Evolutionary conservation across 2,113 vertebrate species (phyloP).

Genomic region (Triplophysa tibetana): DNA sequence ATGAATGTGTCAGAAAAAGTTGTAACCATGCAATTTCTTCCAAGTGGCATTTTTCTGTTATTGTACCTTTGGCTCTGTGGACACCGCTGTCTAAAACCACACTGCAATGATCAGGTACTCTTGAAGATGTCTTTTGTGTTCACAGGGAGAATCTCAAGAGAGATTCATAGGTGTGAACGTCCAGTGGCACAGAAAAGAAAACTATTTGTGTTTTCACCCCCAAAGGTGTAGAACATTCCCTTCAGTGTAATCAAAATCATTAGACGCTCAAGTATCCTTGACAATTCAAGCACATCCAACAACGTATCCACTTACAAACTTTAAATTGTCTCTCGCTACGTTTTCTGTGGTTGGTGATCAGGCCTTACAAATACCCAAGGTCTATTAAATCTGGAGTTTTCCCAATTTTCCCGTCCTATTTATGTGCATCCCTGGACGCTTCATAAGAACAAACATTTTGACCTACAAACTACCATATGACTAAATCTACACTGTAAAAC

Average conservation of each 20-base stretch:
- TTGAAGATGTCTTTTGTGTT: background rate
- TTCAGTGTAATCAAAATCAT: background rate
- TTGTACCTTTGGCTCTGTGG: too few species aligned
- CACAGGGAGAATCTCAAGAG: background rate
- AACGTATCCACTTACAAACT: too few species aligned
- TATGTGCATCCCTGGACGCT: background rate
- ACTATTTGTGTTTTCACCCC: background rate
- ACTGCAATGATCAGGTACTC: background rate
- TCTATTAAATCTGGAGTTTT: background rate
- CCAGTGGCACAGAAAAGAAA: background rate
- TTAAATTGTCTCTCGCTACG: too few species aligned
- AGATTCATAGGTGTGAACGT: background rate
- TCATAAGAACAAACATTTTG: background rate
- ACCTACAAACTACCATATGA: too few species aligned
- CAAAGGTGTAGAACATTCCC: background rate
- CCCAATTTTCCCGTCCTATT: background rate
- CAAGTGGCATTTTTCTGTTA: too few species aligned
- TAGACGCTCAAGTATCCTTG: background rate
- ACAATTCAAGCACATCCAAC: background rate
- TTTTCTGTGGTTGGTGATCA: background rate
- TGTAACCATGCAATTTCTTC: too few species aligned
- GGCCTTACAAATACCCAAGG: background rate
- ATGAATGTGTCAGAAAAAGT: too few species aligned
- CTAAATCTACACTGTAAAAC: too few species aligned
- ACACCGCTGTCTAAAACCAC: background rate